Conservation (phyloP, 2,113 vertebrate genomes). For the Epinephelus cyanopodus region DNA sequence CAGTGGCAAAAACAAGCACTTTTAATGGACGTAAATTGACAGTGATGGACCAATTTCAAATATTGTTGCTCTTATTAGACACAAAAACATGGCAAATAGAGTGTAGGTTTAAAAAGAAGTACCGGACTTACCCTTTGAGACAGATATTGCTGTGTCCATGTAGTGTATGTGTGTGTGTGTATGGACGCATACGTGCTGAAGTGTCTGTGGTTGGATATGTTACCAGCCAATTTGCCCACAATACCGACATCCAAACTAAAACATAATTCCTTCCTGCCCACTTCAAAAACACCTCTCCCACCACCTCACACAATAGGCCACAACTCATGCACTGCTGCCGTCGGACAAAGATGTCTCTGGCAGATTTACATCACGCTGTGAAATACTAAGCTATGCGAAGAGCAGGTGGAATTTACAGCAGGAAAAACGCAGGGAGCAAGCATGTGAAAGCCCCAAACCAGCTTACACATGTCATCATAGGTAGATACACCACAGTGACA, state of each 20-base stretch:
- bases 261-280: slow-evolving; percentile 27
- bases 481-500: background rate
- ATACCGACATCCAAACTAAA: slow-evolving; percentile 2
- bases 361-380: slow-evolving; percentile 33
- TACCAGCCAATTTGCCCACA: slow-evolving; percentile 16
- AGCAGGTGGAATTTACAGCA: slow-evolving; percentile 57
- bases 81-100: background rate
- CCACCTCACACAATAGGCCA: slow-evolving; percentile 43
- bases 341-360: slow-evolving; percentile 34
- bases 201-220: background rate
- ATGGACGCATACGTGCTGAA: background rate
- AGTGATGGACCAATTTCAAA: too few species aligned
- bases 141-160: background rate
- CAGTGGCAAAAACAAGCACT: too few species aligned
- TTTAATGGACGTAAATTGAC: too few species aligned
- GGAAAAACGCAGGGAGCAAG: slow-evolving; percentile 30
- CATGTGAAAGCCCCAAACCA: background rate
- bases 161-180: background rate
- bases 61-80: too few species aligned
- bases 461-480: background rate
- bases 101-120: too few species aligned
- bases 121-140: background rate
- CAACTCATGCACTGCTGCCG: slow-evolving; percentile 37
- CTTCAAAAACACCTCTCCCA: slow-evolving; percentile 43
- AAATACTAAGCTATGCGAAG: background rate